Percentiles rank a stretch among this genome's conserved stretches.
phyloP scores from a whole-genome alignment of 2,113 vertebrate genomes.

The cat (Felis catus) region DNA sequence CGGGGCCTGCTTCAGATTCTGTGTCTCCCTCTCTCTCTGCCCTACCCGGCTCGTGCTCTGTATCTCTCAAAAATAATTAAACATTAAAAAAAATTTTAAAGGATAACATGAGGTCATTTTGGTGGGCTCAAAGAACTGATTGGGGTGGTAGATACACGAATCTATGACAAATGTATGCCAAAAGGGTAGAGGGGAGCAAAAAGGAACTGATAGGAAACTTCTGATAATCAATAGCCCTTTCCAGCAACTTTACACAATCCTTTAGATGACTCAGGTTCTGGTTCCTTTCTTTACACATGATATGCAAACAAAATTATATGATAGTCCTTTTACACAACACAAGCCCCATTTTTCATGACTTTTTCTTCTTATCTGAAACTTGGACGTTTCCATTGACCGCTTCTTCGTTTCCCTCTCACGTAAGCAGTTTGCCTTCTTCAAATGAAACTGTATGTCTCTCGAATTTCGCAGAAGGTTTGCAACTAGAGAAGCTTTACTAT shows the following conservation, averaged over 20 bases:
- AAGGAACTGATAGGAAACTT: background rate
- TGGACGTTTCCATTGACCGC: background rate
- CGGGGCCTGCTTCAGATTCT: too few species aligned
- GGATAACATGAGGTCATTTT: background rate
- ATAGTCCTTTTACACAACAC: background rate
- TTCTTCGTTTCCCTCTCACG: background rate
- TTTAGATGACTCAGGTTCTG: background rate
- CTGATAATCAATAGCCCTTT: background rate
- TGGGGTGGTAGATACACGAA: background rate
- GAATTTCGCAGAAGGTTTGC: constrained; percentile 34
- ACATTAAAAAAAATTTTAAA: background rate
- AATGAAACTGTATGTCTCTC: background rate
- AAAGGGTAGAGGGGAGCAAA: background rate
- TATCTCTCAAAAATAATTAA: too few species aligned
- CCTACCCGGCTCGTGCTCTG: too few species aligned
- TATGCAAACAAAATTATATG: background rate
- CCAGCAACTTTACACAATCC: background rate
- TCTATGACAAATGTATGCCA: background rate
- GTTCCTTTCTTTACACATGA: background rate
- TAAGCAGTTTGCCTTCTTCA: constrained; percentile 9
- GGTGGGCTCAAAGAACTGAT: background rate
- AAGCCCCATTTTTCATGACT: constrained; percentile 20
- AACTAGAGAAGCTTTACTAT: background rate
- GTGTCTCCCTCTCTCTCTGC: too few species aligned
- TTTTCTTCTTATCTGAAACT: constrained; percentile 36